Evolutionary conservation across 2,797 vertebrate genomes (phyloP).

Genomic region (Esox masquinongy): DNA sequence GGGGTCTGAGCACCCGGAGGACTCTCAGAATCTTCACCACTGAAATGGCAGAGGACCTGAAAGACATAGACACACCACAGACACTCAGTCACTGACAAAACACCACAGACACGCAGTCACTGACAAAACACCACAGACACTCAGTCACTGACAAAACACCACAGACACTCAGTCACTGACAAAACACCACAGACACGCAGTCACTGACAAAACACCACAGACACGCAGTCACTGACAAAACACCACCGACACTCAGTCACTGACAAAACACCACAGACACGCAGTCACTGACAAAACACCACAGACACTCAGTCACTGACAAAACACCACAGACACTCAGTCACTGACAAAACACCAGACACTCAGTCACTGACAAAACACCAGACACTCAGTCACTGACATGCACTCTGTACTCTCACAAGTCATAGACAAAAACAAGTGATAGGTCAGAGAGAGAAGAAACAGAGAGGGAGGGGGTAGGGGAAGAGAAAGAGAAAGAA

Average conservation of each 20-base stretch:
- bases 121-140: no score
- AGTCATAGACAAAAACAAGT: not conserved
- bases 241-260: no score
- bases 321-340: not conserved
- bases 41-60: constrained; percentile 95
- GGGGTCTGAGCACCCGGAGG: constrained; percentile 91
- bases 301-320: no score
- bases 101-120: not conserved
- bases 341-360: no score
- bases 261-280: not conserved
- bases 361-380: not conserved
- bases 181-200: no score
- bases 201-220: not conserved
- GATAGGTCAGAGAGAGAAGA: not conserved
- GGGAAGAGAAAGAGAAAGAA: not conserved
- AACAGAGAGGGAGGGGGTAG: not conserved
- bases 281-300: not conserved
- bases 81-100: not conserved
- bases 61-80: not conserved
- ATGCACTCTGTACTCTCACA: not conserved
- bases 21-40: constrained; percentile 99
- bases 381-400: not conserved
- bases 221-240: not conserved
- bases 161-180: not conserved
- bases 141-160: not conserved